phyloP scores from a whole-genome alignment of 2,888 invertebrate genomes.

The Callosobruchus maculatus region DNA sequence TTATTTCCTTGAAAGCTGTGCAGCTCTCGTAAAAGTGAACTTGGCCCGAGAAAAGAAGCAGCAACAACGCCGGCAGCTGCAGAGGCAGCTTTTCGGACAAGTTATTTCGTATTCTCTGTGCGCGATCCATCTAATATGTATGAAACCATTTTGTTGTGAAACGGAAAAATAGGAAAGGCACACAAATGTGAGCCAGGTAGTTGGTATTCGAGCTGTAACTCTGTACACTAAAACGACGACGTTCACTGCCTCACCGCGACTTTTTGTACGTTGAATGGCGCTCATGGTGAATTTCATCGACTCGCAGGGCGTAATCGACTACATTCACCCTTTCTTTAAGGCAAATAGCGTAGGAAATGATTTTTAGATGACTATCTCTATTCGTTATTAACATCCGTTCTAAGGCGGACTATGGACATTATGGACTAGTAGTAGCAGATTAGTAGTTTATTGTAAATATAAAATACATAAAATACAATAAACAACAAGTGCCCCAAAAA shows the following conservation, averaged over 20 bases:
- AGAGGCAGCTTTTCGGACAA: not conserved
- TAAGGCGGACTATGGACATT: too few relatives aligned
- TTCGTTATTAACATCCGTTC: too few relatives aligned
- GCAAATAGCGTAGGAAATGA: too few relatives aligned
- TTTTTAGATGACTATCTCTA: too few relatives aligned
- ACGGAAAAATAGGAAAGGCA: slow-evolving; percentile 7
- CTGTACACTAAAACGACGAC: slow-evolving; percentile 20
- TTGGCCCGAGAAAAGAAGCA: not conserved
- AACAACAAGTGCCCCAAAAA: too few relatives aligned
- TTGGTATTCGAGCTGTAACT: slow-evolving; percentile 26
- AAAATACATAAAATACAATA: too few relatives aligned
- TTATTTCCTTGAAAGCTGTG: not conserved
- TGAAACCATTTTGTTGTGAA: slow-evolving; percentile 7
- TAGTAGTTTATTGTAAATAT: too few relatives aligned
- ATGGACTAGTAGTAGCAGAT: too few relatives aligned
- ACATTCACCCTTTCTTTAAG: not conserved
- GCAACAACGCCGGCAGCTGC: not conserved
- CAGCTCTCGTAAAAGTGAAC: not conserved
- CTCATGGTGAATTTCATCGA: not conserved
- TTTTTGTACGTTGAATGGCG: not conserved
- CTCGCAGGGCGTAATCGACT: not conserved
- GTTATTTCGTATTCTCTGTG: slow-evolving; percentile 8
- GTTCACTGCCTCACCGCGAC: slow-evolving; percentile 2
- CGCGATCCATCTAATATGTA: slow-evolving; percentile 12
- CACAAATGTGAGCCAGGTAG: slow-evolving; percentile 7